These are phyloP conservation scores for Cephalopterus ornatus DNA, from an alignment of 2,113 vertebrate genomes.

Conservation along the genomic window DNA sequence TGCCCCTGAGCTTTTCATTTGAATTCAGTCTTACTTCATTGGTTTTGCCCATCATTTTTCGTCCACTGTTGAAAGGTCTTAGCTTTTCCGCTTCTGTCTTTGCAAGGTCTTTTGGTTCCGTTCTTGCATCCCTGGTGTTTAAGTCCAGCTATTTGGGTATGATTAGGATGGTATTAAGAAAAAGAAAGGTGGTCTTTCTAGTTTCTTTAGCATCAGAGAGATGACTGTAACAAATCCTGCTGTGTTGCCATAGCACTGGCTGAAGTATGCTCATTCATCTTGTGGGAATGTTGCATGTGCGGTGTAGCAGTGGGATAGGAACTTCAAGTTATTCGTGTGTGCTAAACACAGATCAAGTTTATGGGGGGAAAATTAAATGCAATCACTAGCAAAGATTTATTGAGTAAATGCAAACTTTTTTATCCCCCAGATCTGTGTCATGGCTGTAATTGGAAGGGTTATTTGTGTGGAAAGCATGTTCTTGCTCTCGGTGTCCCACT, in stretches of 20 bases:
- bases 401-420: background rate
- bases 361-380: background rate
- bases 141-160: background rate
- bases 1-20: background rate
- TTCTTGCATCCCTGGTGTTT: background rate
- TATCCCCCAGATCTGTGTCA: background rate
- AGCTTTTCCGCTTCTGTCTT: background rate
- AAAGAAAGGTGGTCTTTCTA: conserved; percentile 14
- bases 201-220: conserved; percentile 2
- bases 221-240: conserved; percentile 18
- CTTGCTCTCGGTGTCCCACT: background rate
- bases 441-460: background rate
- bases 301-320: background rate
- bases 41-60: background rate
- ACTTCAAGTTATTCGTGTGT: background rate
- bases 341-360: background rate
- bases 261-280: conserved; percentile 52
- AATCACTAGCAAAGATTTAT: background rate
- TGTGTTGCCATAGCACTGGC: conserved; percentile 56
- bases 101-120: background rate
- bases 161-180: background rate
- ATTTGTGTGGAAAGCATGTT: background rate
- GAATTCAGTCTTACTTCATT: background rate
- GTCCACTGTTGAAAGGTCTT: background rate
- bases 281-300: conserved; percentile 34